Evolutionary conservation across 2,888 invertebrate species (phyloP).

Genomic region (Pyrrhosoma nymphula): DNA sequence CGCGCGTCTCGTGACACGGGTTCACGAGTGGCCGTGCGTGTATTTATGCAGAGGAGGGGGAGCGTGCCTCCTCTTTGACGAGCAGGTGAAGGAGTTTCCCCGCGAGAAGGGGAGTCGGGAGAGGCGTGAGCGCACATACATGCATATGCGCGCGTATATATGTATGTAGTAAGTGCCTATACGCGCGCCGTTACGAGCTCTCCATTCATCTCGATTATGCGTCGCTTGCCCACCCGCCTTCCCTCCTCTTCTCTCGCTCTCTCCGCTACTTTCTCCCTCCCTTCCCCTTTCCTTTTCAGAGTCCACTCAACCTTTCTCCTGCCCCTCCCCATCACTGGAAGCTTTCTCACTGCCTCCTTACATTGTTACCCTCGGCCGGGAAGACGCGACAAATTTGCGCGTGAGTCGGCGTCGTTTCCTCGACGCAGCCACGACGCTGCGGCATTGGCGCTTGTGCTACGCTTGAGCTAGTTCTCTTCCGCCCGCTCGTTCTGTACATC

Average conservation of each 20-base stretch:
- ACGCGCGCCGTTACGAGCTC: background rate
- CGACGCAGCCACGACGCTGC: too few species aligned
- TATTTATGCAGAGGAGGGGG: background rate
- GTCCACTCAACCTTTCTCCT: background rate
- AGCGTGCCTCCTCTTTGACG: background rate
- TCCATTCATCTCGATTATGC: slow-evolving; percentile 63
- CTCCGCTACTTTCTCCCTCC: background rate
- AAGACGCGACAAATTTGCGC: too few species aligned
- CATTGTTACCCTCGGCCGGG: too few species aligned
- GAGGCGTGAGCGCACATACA: background rate
- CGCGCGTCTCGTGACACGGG: slow-evolving; percentile 48
- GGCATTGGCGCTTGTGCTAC: too few species aligned
- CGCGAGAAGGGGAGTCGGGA: background rate
- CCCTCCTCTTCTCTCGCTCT: background rate
- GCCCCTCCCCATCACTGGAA: background rate
- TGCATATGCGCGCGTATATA: background rate
- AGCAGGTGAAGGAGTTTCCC: background rate
- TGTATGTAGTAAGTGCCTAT: too few species aligned
- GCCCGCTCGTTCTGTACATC: too few species aligned
- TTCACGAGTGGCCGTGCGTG: background rate
- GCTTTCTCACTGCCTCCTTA: background rate
- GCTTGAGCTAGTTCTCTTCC: too few species aligned
- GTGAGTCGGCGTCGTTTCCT: too few species aligned
- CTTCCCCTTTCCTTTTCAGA: too few species aligned
- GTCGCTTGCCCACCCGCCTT: background rate